A percentile compares a stretch with the other conserved stretches of the same genome.
Evolutionary conservation across 2,113 vertebrate genomes (phyloP).

Genomic region (Vidua chalybeata): DNA sequence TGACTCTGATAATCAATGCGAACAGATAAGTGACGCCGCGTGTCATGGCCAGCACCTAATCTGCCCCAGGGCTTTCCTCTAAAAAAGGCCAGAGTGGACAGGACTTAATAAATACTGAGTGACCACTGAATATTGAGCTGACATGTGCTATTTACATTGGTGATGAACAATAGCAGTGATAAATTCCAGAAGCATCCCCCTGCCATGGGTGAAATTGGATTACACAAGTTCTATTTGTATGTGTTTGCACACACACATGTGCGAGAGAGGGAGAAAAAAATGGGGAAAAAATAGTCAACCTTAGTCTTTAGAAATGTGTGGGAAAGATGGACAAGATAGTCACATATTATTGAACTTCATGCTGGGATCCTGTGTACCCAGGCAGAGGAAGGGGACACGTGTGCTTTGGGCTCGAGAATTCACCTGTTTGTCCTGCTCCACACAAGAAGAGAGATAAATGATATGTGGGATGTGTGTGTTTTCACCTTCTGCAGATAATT

Average conservation of each 20-base stretch:
- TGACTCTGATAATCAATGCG: slow-evolving; percentile 82
- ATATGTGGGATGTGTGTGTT: fast-evolving
- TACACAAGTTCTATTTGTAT: slow-evolving; percentile 27
- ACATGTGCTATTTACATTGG: slow-evolving; percentile 67
- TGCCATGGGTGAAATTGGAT: slow-evolving; percentile 40
- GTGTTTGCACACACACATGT: neutral
- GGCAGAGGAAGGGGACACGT: fast-evolving
- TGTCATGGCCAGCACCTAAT: slow-evolving; percentile 70
- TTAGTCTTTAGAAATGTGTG: neutral
- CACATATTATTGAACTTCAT: fast-evolving
- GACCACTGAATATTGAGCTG: slow-evolving; percentile 72
- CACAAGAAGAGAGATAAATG: neutral
- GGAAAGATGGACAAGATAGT: neutral
- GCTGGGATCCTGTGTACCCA: too few species aligned
- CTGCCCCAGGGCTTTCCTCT: slow-evolving; percentile 69
- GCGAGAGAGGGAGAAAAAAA: neutral
- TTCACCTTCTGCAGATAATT: neutral
- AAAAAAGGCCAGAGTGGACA: slow-evolving; percentile 78
- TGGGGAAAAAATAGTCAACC: fast-evolving
- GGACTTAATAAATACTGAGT: slow-evolving; percentile 79
- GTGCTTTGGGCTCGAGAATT: fast-evolving
- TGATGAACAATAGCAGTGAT: slow-evolving; percentile 63
- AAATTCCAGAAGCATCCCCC: slow-evolving; percentile 71
- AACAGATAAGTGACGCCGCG: slow-evolving; percentile 73
- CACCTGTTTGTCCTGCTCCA: neutral